Evolutionary conservation across 2,888 invertebrate genomes (phyloP), one percentile per base, ranked within the genome.

Genomic region (Sphaerophoria rueppellii): DNA sequence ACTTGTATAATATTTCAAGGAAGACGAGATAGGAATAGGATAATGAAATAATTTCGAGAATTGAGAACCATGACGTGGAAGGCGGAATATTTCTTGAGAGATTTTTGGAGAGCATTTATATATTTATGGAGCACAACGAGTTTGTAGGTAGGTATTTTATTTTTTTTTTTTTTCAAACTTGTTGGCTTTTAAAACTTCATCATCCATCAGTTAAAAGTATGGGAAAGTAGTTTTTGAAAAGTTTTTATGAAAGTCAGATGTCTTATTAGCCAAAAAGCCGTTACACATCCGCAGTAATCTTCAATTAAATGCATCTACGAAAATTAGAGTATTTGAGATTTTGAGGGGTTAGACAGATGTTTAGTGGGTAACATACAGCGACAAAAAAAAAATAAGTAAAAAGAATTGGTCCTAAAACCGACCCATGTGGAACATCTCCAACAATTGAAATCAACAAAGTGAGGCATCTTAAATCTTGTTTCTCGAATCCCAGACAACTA

Each of bases 21-120:
- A n/a, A 52, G 32, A 37, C 24, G 24, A 24, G 24, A 24, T 24
- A 24, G 6, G 54, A 74, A 82, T 74, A 60, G 70, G 74, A 78
- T 82, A 78, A 82, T 74, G 82, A 82, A 78, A 82, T 75, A 70
- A 82, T 82, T 82, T 78, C 74, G 58, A 52, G 52, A 61, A 65
- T 75, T 71, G 37, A 65, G 71, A 76, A 76, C 54, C 35, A 73
- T 61, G 76, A 75, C 57, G 54, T 60, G 46, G 58, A 24, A 24
- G 24, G 24, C 2, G 54, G 40, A 54, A 58, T 58, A 75, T 46
- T 71, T 6, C 35, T 37, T 14, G 4, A 43, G 34, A 63, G 35
- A 75, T 46, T 71, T 6, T 16, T 37, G 9, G 4, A 43, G 34
- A 63, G 35, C 9, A 34, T 48, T 11, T 6, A 46, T 14, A 48